These are phyloP conservation scores for Thamnaconus septentrionalis DNA, from an alignment of 2,113 vertebrate genomes.

Conservation along the genomic window DNA sequence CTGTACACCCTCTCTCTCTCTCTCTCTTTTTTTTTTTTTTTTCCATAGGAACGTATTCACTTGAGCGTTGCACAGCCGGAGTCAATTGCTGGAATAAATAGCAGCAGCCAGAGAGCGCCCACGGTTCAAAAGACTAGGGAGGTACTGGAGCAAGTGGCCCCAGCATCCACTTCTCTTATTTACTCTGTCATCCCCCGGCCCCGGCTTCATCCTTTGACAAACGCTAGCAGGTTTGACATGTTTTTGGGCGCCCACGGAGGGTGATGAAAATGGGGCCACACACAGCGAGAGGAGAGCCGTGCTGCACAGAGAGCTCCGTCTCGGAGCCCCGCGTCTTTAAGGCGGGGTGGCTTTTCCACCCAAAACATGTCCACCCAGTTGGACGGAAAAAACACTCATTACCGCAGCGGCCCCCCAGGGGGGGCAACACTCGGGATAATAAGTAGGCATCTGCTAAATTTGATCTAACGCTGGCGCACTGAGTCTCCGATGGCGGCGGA, in stretches of 20 bases:
- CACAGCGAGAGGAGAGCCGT: not conserved
- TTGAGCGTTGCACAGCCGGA: conserved; percentile 11
- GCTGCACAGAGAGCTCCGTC: conserved; percentile 20
- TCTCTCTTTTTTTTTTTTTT: too few species aligned
- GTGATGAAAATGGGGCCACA: conserved; percentile 29
- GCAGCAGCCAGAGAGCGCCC: conserved; percentile 21
- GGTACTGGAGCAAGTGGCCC: conserved; percentile 38
- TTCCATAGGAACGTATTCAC: not conserved
- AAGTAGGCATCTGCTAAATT: conserved; percentile 67
- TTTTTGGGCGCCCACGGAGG: conserved; percentile 33
- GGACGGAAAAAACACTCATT: conserved; percentile 72
- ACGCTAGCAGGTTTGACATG: conserved; percentile 39
- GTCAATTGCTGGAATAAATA: conserved; percentile 45
- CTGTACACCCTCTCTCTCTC: too few species aligned
- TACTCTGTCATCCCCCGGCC: conserved; percentile 6
- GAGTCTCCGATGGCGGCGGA: conserved; percentile 38
- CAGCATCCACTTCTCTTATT: conserved; percentile 14
- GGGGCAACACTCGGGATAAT: conserved; percentile 66
- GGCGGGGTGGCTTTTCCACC: conserved; percentile 42
- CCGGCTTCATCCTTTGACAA: conserved; percentile 20
- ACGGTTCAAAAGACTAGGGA: conserved; percentile 11
- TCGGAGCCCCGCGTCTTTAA: conserved; percentile 26
- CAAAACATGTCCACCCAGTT: conserved; percentile 78
- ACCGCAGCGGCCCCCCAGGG: conserved; percentile 45
- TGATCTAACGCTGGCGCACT: conserved; percentile 62